Conservation (phyloP, 1,140 invertebrate genomes). For the Papilio xuthus region DNA sequence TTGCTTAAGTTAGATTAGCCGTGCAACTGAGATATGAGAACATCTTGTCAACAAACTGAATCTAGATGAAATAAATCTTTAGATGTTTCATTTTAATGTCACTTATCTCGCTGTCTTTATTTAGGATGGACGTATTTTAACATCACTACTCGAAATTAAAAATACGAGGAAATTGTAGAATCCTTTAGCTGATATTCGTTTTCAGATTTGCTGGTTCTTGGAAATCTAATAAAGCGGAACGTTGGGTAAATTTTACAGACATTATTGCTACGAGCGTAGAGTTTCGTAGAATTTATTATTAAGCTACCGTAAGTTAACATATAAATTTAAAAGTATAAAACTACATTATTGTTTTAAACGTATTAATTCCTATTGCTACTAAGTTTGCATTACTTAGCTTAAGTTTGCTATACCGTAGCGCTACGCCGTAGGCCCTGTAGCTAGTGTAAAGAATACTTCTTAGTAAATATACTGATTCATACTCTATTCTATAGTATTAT, state of each 20-base stretch:
- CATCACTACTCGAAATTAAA: not conserved
- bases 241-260: not conserved
- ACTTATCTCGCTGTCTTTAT: not conserved
- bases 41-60: constrained; percentile 14
- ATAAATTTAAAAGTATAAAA: not conserved
- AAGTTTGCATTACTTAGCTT: not conserved
- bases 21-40: constrained; percentile 14
- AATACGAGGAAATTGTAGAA: not conserved
- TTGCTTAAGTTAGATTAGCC: constrained; percentile 22
- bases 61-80: not conserved
- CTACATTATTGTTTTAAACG: not conserved
- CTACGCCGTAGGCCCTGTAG: not conserved
- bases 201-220: not conserved
- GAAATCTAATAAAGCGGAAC: not conserved
- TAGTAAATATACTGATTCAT: no score
- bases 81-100: not conserved
- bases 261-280: not conserved
- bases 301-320: not conserved
- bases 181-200: not conserved
- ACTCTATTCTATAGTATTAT: not conserved
- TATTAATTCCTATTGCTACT: not conserved
- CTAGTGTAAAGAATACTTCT: not conserved
- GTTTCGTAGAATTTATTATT: not conserved
- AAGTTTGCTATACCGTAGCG: not conserved
- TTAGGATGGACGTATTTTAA: not conserved